Evolutionary conservation across 2,113 vertebrate genomes (phyloP).

Genomic region (Apeltes quadracus): DNA sequence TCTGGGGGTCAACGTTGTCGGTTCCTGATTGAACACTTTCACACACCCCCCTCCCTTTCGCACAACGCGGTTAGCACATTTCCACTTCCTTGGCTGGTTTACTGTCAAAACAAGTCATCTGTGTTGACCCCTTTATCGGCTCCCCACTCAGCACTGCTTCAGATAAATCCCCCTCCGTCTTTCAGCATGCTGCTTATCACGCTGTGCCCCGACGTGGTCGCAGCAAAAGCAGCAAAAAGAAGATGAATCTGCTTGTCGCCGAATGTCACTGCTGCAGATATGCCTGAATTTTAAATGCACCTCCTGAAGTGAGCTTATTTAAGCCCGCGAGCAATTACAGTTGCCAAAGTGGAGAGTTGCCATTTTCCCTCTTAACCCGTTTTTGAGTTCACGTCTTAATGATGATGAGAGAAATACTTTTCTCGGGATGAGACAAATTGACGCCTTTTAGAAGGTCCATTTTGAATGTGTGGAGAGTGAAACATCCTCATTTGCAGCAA

Average conservation of each 20-base stretch:
- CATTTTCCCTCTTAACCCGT: conserved; percentile 40
- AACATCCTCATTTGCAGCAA: neutral
- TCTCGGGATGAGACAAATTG: neutral
- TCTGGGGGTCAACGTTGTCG: conserved; percentile 48
- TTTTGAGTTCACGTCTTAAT: conserved; percentile 29
- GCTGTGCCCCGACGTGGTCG: conserved; percentile 67
- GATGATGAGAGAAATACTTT: neutral
- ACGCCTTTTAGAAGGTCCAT: neutral
- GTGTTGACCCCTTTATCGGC: conserved; percentile 62
- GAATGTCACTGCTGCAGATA: conserved; percentile 58
- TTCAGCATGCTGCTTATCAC: conserved; percentile 70
- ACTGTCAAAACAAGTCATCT: conserved; percentile 73
- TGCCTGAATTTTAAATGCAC: conserved; percentile 59
- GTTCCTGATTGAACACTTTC: conserved; percentile 39
- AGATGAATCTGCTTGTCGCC: conserved; percentile 68
- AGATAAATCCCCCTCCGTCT: conserved; percentile 72
- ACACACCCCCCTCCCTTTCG: conserved; percentile 13
- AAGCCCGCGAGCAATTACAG: conserved; percentile 56
- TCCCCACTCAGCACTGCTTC: conserved; percentile 65
- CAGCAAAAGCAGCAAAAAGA: conserved; percentile 70
- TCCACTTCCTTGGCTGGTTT: conserved; percentile 42
- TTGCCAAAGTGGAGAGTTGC: conserved; percentile 47
- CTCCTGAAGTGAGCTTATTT: conserved; percentile 54
- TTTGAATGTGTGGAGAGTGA: conserved; percentile 7
- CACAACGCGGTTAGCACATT: conserved; percentile 50